Conservation (phyloP, 92 coral and sea anemone genomes). For the Micromussa lordhowensis region DNA sequence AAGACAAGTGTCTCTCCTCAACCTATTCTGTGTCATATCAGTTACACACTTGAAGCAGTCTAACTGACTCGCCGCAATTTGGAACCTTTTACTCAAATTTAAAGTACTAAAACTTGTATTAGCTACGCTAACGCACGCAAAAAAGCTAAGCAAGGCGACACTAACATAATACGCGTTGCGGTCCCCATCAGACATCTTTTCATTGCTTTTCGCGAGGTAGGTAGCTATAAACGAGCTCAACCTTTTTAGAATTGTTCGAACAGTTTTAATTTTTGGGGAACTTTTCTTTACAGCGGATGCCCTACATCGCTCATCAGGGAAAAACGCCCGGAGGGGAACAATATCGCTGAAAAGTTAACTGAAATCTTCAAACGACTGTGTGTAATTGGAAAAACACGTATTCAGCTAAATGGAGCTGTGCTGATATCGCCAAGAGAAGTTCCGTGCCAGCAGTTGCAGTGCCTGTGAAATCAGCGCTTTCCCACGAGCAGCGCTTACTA, state of each 20-base stretch:
- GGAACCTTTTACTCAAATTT: neutral
- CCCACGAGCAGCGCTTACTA: neutral
- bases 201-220: neutral
- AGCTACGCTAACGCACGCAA: neutral
- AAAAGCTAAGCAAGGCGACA: neutral
- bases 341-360: neutral
- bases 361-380: neutral
- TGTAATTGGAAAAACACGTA: neutral
- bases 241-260: slow-evolving; percentile 23
- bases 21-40: neutral
- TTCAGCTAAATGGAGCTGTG: neutral
- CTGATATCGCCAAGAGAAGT: neutral
- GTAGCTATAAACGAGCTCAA: neutral
- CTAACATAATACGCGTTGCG: neutral
- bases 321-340: neutral
- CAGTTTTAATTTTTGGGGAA: neutral
- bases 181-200: neutral
- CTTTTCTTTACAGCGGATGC: slow-evolving; percentile 24
- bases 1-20: slow-evolving; percentile 2
- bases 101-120: neutral
- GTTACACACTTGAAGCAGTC: neutral
- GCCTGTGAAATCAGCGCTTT: neutral
- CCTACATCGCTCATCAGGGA: neutral
- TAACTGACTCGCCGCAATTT: neutral
- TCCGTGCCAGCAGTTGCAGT: neutral